phyloP scores from a whole-genome alignment of 1,140 invertebrate species.

The Orchesella cincta region DNA sequence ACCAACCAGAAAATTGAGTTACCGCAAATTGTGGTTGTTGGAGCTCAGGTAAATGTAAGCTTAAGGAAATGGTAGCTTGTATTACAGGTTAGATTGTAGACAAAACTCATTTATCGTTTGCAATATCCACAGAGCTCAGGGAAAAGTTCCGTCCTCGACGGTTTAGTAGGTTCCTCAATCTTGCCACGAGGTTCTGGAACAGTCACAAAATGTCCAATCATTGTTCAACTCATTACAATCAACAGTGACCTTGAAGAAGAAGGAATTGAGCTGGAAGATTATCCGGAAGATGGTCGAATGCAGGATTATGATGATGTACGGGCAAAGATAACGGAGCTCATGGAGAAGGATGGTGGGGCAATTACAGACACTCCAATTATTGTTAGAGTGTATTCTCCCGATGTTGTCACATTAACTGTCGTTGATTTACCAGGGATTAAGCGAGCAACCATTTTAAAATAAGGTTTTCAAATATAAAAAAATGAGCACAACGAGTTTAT shows the following conservation, averaged over 20 bases:
- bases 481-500: too few relatives aligned
- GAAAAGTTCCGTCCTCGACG: constrained; percentile 12
- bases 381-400: constrained; percentile 21
- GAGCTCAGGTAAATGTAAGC: constrained; percentile 8
- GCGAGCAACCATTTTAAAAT: too few relatives aligned
- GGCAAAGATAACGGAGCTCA: constrained; percentile 26
- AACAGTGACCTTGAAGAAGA: neutral
- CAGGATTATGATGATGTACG: constrained; percentile 31
- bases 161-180: neutral
- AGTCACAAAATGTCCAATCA: constrained; percentile 6
- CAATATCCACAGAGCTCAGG: neutral
- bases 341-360: constrained; percentile 5
- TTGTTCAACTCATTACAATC: neutral
- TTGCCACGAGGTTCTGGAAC: constrained; percentile 10
- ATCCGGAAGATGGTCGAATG: neutral
- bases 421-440: constrained; percentile 40
- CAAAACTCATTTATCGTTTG: too few relatives aligned
- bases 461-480: too few relatives aligned
- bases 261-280: constrained; percentile 2
- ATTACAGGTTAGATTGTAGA: too few relatives aligned
- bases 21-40: constrained; percentile 9
- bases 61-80: neutral
- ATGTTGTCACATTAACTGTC: constrained; percentile 33
- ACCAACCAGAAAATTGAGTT: neutral
- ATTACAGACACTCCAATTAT: constrained; percentile 27